A percentile compares a stretch with the other conserved stretches of the same genome.
phyloP scores from a whole-genome alignment of 2,113 vertebrate genomes.

The Gallinago undulata region DNA sequence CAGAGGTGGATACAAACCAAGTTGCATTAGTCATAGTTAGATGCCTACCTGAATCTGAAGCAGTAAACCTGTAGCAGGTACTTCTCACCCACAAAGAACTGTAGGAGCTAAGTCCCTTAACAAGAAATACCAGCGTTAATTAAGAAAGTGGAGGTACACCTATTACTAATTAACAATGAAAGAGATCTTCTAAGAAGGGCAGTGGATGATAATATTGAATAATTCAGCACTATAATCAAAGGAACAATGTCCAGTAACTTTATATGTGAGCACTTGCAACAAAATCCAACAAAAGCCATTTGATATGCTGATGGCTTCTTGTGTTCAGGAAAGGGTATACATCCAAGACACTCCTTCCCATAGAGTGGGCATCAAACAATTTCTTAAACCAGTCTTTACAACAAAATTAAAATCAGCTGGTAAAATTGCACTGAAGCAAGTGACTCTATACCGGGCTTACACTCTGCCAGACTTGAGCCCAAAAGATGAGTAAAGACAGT shows the following conservation, averaged over 20 bases:
- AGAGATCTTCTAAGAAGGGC: background rate
- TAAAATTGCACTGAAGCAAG: background rate
- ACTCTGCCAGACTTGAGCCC: background rate
- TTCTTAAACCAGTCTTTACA: background rate
- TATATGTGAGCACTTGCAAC: constrained; percentile 2
- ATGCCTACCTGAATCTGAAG: background rate
- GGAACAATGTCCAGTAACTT: constrained; percentile 33
- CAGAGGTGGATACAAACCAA: background rate
- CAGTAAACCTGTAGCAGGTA: background rate
- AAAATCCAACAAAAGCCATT: background rate
- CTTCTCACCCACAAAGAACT: background rate
- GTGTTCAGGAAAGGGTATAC: background rate
- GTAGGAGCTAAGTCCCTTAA: background rate
- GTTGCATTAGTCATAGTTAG: background rate
- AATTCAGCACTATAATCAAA: constrained; percentile 42
- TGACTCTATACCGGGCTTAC: background rate
- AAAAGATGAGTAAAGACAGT: background rate
- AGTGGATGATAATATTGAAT: background rate
- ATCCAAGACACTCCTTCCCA: background rate
- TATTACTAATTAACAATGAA: constrained; percentile 50
- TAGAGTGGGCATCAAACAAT: background rate
- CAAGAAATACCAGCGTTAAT: background rate
- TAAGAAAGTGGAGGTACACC: background rate
- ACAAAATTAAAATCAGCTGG: background rate
- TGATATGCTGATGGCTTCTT: background rate